Evolutionary conservation across 2,797 vertebrate species (phyloP).

Genomic region (Manis javanica): DNA sequence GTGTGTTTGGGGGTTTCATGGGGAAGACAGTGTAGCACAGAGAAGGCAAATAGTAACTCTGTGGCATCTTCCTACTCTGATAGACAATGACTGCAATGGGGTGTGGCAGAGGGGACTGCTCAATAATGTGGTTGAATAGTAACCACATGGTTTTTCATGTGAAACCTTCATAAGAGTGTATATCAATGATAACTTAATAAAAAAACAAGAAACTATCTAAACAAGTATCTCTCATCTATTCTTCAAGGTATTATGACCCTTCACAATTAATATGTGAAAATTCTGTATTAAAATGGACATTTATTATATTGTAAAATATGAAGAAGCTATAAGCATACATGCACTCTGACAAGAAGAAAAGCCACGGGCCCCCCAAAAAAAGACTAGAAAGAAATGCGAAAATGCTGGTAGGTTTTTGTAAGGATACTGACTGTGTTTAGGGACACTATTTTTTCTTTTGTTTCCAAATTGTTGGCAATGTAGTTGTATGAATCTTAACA

Average conservation of each 20-base stretch:
- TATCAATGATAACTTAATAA: too few species aligned
- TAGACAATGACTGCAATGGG: too few species aligned
- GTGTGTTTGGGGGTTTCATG: too few species aligned
- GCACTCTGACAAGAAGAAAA: not conserved
- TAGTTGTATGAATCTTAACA: slow-evolving; percentile 15
- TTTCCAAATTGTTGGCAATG: slow-evolving; percentile 17
- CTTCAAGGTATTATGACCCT: not conserved
- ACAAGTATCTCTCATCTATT: not conserved
- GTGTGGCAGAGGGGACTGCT: too few species aligned
- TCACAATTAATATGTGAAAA: not conserved
- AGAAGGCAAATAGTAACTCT: too few species aligned
- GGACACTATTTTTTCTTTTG: not conserved
- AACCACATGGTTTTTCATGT: too few species aligned
- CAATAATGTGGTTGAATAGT: too few species aligned
- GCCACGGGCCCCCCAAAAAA: not conserved
- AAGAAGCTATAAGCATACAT: not conserved
- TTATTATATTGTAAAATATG: not conserved
- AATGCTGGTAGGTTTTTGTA: not conserved
- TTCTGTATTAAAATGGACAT: not conserved
- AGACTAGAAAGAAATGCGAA: not conserved
- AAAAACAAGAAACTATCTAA: not conserved
- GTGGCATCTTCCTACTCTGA: too few species aligned
- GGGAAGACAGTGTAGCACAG: too few species aligned
- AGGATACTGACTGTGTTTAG: not conserved
- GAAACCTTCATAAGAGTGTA: too few species aligned